Evolutionary conservation across 2,888 invertebrate species (phyloP), one percentile per base, ranked within the genome.

Genomic region (Erebia epiphron): DNA sequence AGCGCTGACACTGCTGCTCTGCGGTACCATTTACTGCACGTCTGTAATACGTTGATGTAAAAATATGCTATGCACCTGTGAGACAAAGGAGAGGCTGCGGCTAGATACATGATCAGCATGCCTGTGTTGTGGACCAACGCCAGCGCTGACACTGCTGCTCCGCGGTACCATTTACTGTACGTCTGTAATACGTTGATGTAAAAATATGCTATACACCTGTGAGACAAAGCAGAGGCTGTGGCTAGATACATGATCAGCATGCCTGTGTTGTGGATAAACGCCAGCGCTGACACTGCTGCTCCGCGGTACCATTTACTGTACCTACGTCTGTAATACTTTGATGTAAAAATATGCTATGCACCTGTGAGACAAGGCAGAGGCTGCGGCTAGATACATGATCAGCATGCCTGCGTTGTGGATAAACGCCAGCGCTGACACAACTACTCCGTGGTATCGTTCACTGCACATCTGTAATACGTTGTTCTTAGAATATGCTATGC

Each of bases 231-330:
- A 11, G n/a, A n/a, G n/a, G n/a, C n/a, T n/a, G n/a, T n/a, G 0
- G 87, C 90, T 0, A 85, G 73, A 79, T 88, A 90, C 90, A 90
- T 89, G 66, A 88, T 82, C 76, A 90, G 82, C 73, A 86, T 77
- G 70, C 90, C 90, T 41, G 81, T 75, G 80, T 88, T 89, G 81
- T 88, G 85, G 14, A 86, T 87, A 73, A 86, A 74, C 68, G 86
- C 82, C 64, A 85, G 81, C 67, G 89, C 83, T 58, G 88, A 80
- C 67, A 82, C 86, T 8, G 88, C 88, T 62, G 89, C 89, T 49
- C 89, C 89, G 13, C 83, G 79, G 77, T 82, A 83, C 3, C 75
- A 63, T 26, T 26, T 4, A 26, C 26, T 26, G 26, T 4, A 26
- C n/a, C n/a, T n/a, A n/a, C 26, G 0, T 26, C 26, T 26, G 26